phyloP scores from a whole-genome alignment of 1,140 invertebrate genomes.

The Papilio machaon region DNA sequence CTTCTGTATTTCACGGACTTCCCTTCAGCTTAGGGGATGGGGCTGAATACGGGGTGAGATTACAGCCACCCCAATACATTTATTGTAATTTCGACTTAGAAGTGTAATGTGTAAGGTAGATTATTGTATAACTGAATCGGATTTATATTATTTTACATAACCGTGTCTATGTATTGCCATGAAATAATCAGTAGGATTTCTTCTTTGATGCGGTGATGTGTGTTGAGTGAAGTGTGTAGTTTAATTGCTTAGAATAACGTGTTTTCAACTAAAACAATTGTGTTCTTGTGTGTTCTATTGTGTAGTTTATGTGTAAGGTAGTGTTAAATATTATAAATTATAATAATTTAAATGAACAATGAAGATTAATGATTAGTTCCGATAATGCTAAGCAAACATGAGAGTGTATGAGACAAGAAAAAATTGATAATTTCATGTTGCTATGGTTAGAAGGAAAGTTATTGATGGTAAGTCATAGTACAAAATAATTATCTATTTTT shows the following conservation, averaged over 20 bases:
- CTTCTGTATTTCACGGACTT: neutral
- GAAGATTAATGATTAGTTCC: neutral
- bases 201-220: slow-evolving; percentile 44
- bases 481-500: slow-evolving; percentile 33
- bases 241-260: slow-evolving; percentile 29
- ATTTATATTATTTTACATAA: slow-evolving; percentile 70
- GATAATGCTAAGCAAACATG: slow-evolving; percentile 28
- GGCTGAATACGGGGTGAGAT: slow-evolving; percentile 41
- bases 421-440: slow-evolving; percentile 49
- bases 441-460: slow-evolving; percentile 42
- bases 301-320: neutral
- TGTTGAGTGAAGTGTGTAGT: slow-evolving; percentile 1
- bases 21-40: slow-evolving; percentile 14
- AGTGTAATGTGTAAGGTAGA: slow-evolving; percentile 39
- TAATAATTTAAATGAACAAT: slow-evolving; percentile 12
- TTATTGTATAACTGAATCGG: slow-evolving; percentile 43
- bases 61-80: slow-evolving; percentile 44
- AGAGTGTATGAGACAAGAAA: slow-evolving; percentile 42
- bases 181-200: slow-evolving; percentile 75
- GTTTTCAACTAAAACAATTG: neutral
- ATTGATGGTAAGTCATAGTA: slow-evolving; percentile 49
- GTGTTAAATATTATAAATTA: neutral
- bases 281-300: slow-evolving; percentile 20
- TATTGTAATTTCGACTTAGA: slow-evolving; percentile 53
- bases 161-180: slow-evolving; percentile 64